Evolutionary conservation across 2,888 invertebrate genomes (phyloP).

Genomic region (Hermodice carunculata): DNA sequence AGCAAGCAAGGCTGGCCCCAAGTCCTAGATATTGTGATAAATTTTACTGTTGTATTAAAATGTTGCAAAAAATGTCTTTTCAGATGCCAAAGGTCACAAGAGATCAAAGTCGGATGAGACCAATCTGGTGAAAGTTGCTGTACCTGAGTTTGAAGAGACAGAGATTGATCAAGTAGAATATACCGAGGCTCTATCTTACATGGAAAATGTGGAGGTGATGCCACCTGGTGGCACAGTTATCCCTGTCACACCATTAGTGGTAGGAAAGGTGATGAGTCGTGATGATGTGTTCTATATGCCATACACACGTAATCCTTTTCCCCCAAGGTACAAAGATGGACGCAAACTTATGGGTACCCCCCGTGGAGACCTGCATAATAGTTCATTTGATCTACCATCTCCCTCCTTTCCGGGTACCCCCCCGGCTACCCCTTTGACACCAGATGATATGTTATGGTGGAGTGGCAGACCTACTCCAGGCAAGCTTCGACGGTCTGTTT

Average conservation of each 20-base stretch:
- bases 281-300: constrained; percentile 69
- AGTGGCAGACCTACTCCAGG: neutral
- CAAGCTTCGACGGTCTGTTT: constrained; percentile 51
- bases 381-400: constrained; percentile 79
- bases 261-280: constrained; percentile 86
- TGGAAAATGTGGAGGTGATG: neutral
- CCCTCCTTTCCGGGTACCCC: constrained; percentile 70
- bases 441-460: constrained; percentile 1
- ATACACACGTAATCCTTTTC: constrained; percentile 61
- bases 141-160: neutral
- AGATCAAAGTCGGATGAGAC: constrained; percentile 32
- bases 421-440: constrained; percentile 55
- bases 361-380: constrained; percentile 20
- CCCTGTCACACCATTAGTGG: constrained; percentile 76
- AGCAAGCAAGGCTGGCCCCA: too few species aligned
- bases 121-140: neutral
- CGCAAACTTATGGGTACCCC: constrained; percentile 57
- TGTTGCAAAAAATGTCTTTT: too few species aligned
- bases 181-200: neutral
- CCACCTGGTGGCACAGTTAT: constrained; percentile 81
- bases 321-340: constrained; percentile 53
- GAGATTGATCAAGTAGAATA: neutral
- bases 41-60: too few species aligned
- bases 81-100: constrained; percentile 32
- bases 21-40: too few species aligned